Evolutionary conservation across 2,797 vertebrate genomes (phyloP), one percentile per base, ranked within the genome.

Genomic region (Syncerus caffer): DNA sequence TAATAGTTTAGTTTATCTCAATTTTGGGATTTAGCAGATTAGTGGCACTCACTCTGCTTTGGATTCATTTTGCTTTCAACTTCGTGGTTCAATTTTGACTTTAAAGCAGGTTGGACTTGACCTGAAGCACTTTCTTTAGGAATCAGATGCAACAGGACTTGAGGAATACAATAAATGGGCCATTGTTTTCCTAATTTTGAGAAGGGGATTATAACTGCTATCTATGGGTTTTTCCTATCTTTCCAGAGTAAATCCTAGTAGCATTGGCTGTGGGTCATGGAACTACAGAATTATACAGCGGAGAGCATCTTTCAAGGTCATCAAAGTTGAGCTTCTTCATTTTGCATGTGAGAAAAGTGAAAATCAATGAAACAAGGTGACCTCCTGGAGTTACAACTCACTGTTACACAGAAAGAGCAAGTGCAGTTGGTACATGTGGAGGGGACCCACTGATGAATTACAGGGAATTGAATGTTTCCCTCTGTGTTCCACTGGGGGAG

Each of bases 51-150:
- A 62, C 10, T 92, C 57, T 64, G 10, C 53, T 94, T 95, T 79
- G 42, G 62, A 92, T 86, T 97, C 47, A 78, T 80, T 97, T 92
- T 90, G 45, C 71, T 97, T 86, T 96, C 87, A 85, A 91, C n/a
- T 67, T 93, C 16, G 27, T 76, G 64, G 31, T 90, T 96, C 50
- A 47, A 1, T 96, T 89, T 51, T 90, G 78, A 95, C 27, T 92
- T 96, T 79, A 92, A 88, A 89, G 71, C 27, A 47, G 45, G 42
- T 15, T 58, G 47, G 50, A 15, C 7, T 10, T 87, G 62, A 67
- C 64, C 55, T 71, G 85, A 95, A 79, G 58, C 8, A n/a, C 13
- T 51, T 90, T 50, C 74, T 90, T 79, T 15, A 45, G 86, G n/a
- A 58, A 38, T 78, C 47, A 83, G 71, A 50, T 51, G 62, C 25